Conservation (phyloP, 2,888 invertebrate genomes). For the Electrophaes corylata region DNA sequence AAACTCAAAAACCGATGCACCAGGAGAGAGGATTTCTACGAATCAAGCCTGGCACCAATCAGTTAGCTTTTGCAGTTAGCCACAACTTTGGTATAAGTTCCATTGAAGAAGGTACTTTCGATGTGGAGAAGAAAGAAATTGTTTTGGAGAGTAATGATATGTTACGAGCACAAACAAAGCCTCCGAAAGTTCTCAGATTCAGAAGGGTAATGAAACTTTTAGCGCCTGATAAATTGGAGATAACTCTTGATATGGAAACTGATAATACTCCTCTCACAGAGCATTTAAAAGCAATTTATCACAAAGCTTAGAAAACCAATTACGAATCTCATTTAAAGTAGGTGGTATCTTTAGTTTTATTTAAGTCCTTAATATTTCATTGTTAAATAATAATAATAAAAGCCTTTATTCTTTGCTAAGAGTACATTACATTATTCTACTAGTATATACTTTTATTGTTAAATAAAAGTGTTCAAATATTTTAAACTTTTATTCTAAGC, state of each 20-base stretch:
- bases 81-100: constrained; percentile 86
- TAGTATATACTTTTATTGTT: too few relatives aligned
- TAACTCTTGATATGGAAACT: constrained; percentile 82
- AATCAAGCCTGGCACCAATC: constrained; percentile 80
- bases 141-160: constrained; percentile 76
- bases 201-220: constrained; percentile 65
- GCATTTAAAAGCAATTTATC: constrained; percentile 82
- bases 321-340: background rate
- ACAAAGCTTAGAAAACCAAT: constrained; percentile 47
- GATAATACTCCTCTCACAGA: constrained; percentile 78
- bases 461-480: too few relatives aligned
- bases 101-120: constrained; percentile 83
- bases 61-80: constrained; percentile 81
- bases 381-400: too few relatives aligned
- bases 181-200: constrained; percentile 77
- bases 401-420: too few relatives aligned
- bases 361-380: too few relatives aligned
- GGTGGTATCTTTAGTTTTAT: too few relatives aligned
- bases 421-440: too few relatives aligned
- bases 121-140: constrained; percentile 70
- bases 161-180: constrained; percentile 59
- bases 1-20: constrained; percentile 84
- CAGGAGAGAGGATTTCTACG: constrained; percentile 86
- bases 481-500: too few relatives aligned
- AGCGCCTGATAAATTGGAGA: constrained; percentile 63